A percentile compares a stretch with the other conserved stretches of the same genome.
Evolutionary conservation across 2,113 vertebrate species (phyloP).

Genomic region (Coryphaenoides rupestris): DNA sequence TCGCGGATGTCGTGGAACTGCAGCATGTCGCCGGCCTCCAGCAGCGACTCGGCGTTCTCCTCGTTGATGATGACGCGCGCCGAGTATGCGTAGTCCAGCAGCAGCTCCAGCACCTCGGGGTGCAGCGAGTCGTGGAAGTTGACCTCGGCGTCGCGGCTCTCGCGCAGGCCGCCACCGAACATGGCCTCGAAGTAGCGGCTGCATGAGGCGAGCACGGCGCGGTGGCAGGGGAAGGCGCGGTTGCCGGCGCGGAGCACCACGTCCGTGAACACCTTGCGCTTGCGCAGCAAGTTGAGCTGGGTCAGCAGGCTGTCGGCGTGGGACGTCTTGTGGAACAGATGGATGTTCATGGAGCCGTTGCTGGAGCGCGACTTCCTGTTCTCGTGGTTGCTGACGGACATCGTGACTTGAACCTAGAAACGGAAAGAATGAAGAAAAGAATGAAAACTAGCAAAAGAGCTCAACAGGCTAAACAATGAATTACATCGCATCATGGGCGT

Average conservation of each 20-base stretch:
- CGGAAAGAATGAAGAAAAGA: not conserved
- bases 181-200: slow-evolving; percentile 84
- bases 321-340: slow-evolving; percentile 76
- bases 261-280: slow-evolving; percentile 78
- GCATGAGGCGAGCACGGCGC: slow-evolving; percentile 79
- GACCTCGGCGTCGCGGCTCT: slow-evolving; percentile 75
- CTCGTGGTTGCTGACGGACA: slow-evolving; percentile 82
- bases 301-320: slow-evolving; percentile 76
- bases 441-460: not conserved
- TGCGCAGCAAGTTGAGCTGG: slow-evolving; percentile 80
- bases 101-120: slow-evolving; percentile 80
- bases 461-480: not conserved
- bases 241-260: slow-evolving; percentile 75
- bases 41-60: slow-evolving; percentile 80
- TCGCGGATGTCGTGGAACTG: slow-evolving; percentile 84
- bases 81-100: slow-evolving; percentile 82
- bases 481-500: not conserved
- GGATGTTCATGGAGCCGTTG: slow-evolving; percentile 77
- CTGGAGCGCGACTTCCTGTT: slow-evolving; percentile 85
- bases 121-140: slow-evolving; percentile 80
- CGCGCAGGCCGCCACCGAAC: slow-evolving; percentile 78
- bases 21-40: slow-evolving; percentile 83
- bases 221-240: slow-evolving; percentile 75
- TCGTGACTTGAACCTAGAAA: slow-evolving; percentile 58
- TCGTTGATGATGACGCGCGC: slow-evolving; percentile 80